Evolutionary conservation across 1,140 invertebrate species (phyloP).

Genomic region (Nymphalis io): DNA sequence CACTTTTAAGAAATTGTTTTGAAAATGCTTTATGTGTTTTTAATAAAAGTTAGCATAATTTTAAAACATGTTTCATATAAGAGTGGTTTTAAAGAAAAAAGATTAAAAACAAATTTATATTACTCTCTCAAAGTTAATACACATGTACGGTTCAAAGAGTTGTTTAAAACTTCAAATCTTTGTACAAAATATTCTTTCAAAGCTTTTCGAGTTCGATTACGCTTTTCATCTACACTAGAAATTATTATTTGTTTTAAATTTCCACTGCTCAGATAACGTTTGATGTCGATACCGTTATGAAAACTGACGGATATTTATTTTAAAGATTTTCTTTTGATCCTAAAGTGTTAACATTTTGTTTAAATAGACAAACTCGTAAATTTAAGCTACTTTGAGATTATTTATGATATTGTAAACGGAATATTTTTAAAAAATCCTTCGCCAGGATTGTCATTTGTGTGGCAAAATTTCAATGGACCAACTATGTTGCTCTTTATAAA

Average conservation of each 20-base stretch:
- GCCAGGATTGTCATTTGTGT: too few species aligned
- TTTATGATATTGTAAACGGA: neutral
- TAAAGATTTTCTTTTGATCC: neutral
- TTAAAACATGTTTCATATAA: neutral
- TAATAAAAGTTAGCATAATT: neutral
- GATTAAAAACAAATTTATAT: neutral
- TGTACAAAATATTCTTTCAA: slow-evolving; percentile 16
- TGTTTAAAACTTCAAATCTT: slow-evolving; percentile 9
- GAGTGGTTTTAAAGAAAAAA: slow-evolving; percentile 1
- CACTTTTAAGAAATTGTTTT: neutral
- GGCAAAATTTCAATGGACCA: too few species aligned
- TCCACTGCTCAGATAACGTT: neutral
- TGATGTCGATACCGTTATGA: slow-evolving; percentile 13
- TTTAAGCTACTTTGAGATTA: neutral
- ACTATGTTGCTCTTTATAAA: too few species aligned
- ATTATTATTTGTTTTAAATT: slow-evolving; percentile 4
- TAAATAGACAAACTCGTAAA: neutral
- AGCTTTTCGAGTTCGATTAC: slow-evolving; percentile 10
- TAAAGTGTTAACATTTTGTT: neutral
- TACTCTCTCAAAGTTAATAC: neutral
- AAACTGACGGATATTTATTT: neutral
- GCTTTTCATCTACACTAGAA: neutral
- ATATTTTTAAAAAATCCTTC: too few species aligned
- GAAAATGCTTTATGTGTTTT: neutral
- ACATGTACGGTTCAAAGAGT: slow-evolving; percentile 2